A percentile compares a stretch with the other conserved stretches of the same genome.
Conservation (phyloP, 2,797 vertebrate species). For the Cryptoblepharus egeriae region DNA sequence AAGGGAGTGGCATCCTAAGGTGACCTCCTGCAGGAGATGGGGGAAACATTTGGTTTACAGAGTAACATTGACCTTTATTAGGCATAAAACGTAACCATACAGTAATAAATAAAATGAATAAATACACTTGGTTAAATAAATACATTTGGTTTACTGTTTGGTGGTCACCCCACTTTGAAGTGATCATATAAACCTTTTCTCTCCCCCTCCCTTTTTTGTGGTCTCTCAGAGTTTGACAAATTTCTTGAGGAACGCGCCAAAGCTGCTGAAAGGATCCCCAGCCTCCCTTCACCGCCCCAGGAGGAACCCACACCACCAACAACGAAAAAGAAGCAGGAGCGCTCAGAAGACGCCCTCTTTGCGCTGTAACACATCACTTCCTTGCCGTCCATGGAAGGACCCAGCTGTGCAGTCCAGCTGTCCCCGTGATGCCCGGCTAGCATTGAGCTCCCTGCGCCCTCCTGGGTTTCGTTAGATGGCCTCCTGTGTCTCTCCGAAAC, state of each 20-base stretch:
- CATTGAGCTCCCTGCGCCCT: background rate
- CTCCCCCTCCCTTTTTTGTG: conserved; percentile 20
- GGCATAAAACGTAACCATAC: too few species aligned
- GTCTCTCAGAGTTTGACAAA: conserved; percentile 92
- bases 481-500: conserved; percentile 34
- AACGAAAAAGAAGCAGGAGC: conserved; percentile 86
- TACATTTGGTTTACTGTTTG: background rate
- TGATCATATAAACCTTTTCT: fast-evolving
- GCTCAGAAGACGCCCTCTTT: conserved; percentile 89
- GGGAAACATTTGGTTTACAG: background rate
- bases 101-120: too few species aligned
- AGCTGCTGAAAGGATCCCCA: conserved; percentile 90
- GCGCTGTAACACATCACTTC: conserved; percentile 80
- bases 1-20: too few species aligned
- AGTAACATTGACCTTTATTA: too few species aligned
- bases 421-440: conserved; percentile 49
- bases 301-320: conserved; percentile 79
- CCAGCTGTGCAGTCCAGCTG: conserved; percentile 34
- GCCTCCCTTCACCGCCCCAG: conserved; percentile 85
- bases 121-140: too few species aligned
- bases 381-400: conserved; percentile 41
- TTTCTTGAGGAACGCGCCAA: conserved; percentile 98
- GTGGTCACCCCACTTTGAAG: background rate
- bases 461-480: conserved; percentile 46
- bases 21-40: background rate